Conservation (phyloP, 2,113 vertebrate species). For the Cyprinodon tularosa region DNA sequence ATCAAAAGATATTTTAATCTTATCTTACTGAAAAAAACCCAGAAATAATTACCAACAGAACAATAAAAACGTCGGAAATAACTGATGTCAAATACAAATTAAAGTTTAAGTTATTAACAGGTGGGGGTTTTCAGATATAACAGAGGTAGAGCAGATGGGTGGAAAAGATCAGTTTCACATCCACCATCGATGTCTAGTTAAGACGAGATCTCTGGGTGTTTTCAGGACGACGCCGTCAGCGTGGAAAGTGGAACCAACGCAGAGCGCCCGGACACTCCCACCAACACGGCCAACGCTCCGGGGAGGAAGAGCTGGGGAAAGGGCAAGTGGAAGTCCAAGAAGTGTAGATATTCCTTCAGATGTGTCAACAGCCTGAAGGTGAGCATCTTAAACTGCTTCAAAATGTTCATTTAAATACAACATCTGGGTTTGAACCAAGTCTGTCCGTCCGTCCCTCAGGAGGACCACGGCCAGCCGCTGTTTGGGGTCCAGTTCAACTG, state of each 20-base stretch:
- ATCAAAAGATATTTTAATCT: too few species aligned
- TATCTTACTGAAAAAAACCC: too few species aligned
- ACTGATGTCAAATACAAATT: too few species aligned
- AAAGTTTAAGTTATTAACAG: too few species aligned
- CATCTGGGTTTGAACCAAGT: not conserved
- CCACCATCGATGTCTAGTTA: too few species aligned
- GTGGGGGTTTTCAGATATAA: too few species aligned
- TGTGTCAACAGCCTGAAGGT: constrained; percentile 98
- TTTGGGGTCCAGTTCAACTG: constrained; percentile 99
- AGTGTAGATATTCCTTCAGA: constrained; percentile 98
- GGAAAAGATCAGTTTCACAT: too few species aligned
- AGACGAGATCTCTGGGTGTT: constrained; percentile 2
- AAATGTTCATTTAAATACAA: not conserved
- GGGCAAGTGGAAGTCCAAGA: constrained; percentile 99
- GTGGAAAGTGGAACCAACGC: constrained; percentile 94
- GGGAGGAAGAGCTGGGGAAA: constrained; percentile 99
- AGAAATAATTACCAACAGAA: too few species aligned
- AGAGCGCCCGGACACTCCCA: constrained; percentile 95
- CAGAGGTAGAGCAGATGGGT: too few species aligned
- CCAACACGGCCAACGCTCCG: constrained; percentile 94
- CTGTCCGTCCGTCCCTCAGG: constrained; percentile 72
- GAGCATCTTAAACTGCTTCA: constrained; percentile 19
- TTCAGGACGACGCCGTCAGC: constrained; percentile 93
- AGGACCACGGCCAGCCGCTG: constrained; percentile 95
- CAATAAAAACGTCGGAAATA: too few species aligned